These are phyloP conservation scores for Propithecus perrieri DNA, from an alignment of 2,797 vertebrate species.

Conservation along the genomic window DNA sequence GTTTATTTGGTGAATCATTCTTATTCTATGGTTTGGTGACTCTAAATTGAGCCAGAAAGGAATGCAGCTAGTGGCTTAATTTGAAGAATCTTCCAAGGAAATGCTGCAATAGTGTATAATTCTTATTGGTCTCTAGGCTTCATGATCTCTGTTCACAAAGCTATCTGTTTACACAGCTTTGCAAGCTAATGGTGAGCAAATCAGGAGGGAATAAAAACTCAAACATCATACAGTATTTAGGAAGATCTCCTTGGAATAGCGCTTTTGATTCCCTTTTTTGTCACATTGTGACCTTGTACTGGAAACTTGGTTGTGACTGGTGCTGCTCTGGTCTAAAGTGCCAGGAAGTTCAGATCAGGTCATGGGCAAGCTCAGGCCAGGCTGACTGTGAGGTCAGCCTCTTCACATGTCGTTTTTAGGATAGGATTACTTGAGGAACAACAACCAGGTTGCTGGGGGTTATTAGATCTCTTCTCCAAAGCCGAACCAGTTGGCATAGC, in stretches of 20 bases:
- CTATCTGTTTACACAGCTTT: constrained; percentile 38
- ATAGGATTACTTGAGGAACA: neutral
- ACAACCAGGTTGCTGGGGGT: neutral
- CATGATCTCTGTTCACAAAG: constrained; percentile 16
- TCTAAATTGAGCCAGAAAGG: constrained; percentile 26
- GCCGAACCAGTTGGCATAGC: neutral
- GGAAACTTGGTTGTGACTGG: neutral
- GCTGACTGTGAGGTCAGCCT: neutral
- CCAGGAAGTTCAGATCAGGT: constrained; percentile 39
- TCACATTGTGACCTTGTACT: neutral
- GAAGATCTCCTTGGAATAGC: constrained; percentile 3
- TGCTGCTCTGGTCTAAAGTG: neutral
- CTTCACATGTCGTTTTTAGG: neutral
- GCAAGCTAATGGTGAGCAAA: constrained; percentile 47
- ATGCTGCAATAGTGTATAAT: neutral
- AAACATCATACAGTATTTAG: neutral
- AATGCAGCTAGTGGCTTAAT: constrained; percentile 31
- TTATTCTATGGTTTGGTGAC: constrained; percentile 36
- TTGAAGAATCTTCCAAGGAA: constrained; percentile 43
- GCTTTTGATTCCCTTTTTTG: constrained; percentile 45
- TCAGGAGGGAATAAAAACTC: constrained; percentile 33
- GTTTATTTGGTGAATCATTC: constrained; percentile 58
- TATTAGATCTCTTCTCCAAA: neutral
- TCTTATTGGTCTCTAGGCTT: constrained; percentile 56
- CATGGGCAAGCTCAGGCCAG: neutral